Percentiles rank a stretch among this genome's conserved stretches.
Conservation (phyloP, 2,888 invertebrate species). For the Macrosiphum euphorbiae region DNA sequence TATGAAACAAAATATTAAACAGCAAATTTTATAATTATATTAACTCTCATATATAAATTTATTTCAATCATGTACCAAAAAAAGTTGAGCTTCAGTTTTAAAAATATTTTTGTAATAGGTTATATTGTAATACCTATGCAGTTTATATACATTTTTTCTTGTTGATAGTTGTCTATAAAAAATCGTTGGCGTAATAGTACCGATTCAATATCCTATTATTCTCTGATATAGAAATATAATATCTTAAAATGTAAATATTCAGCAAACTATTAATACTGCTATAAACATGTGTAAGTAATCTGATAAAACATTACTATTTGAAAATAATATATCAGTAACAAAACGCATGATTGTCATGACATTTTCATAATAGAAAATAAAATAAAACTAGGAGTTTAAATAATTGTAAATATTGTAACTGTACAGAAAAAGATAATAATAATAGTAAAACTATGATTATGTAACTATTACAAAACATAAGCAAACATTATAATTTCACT, state of each 20-base stretch:
- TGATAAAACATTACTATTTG: too few relatives aligned
- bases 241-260: neutral
- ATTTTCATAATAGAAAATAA: neutral
- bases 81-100: neutral
- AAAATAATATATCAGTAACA: neutral
- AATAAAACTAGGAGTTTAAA: too few relatives aligned
- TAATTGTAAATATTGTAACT: neutral
- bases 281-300: too few relatives aligned
- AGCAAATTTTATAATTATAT: neutral
- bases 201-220: too few relatives aligned
- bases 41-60: neutral
- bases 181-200: too few relatives aligned
- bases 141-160: too few relatives aligned
- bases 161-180: too few relatives aligned
- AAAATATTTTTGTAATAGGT: neutral
- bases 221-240: neutral
- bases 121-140: neutral
- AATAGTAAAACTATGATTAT: neutral
- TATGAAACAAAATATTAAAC: neutral
- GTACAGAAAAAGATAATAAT: neutral
- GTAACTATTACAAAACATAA: neutral
- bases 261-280: too few relatives aligned
- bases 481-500: too few relatives aligned
- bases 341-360: slow-evolving; percentile 1
- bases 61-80: neutral